Evolutionary conservation across 2,113 vertebrate genomes (phyloP), one percentile per base, ranked within the genome.

Genomic region (Dinomys branickii): DNA sequence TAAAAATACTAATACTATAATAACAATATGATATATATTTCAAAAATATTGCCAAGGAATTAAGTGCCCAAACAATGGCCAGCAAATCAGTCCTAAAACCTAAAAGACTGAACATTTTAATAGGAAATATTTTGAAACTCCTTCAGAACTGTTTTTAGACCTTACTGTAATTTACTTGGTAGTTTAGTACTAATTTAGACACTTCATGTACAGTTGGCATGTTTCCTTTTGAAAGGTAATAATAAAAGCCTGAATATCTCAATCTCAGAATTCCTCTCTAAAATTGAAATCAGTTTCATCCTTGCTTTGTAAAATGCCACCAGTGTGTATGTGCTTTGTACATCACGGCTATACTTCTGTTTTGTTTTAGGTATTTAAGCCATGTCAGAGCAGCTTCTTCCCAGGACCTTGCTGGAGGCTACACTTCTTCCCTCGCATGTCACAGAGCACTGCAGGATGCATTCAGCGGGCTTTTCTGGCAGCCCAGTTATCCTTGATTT

Each of bases 331-430:
- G 35, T 80, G 81, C 78, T 80, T 92, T 94, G 38, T 82, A 5
- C 41, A 3, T 94, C 75, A 92, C 2, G 12, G 41, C 22, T 67
- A 35, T 28, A 54, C 85, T 96, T 96, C 20, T 93, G 69, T 96
- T 98, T 95, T 90, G 71, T 98, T 96, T 85, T 94, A 99, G 99
- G 98, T 99, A 99, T 98, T 99, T 99, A 97, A 99, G 98, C 98
- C 99, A 99, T 2, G 99, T 99, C 35, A 99, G 99, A 97, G 98
- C 99, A 0, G 98, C 99, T 90, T 98, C 99, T 69, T 99, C 99
- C 3, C 99, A 99, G 98, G 99, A 99, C 97, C 98, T 99, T 26
- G 99, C 99, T 20, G 99, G 99, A 95, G 99, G 99, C 96, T 99
- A 99, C 98, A 97, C 98, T 50, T 99, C 99, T 56, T 99, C 99